Conservation (phyloP, 1,140 invertebrate genomes). For the Nebria ingens region DNA sequence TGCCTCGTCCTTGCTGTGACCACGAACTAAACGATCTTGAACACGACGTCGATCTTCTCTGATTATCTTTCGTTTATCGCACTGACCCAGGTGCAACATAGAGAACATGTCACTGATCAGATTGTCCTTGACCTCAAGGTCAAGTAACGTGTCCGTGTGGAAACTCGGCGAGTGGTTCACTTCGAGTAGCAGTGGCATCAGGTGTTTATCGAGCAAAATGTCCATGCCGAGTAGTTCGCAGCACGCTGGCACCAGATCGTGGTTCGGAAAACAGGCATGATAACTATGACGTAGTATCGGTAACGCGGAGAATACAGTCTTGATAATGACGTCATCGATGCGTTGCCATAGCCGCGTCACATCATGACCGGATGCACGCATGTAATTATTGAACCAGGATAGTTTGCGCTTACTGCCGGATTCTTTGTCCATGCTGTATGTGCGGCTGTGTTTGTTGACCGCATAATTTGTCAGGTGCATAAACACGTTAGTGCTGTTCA, state of each 20-base stretch:
- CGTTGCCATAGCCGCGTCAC: constrained; percentile 64
- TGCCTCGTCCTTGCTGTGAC: constrained; percentile 28
- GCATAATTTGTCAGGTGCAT: constrained; percentile 98
- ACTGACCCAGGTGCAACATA: constrained; percentile 70
- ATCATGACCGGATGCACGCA: constrained; percentile 58
- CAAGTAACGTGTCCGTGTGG: constrained; percentile 72
- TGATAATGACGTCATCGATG: constrained; percentile 83
- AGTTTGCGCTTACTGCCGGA: constrained; percentile 78
- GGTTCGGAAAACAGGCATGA: constrained; percentile 74
- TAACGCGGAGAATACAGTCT: constrained; percentile 77
- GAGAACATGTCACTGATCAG: constrained; percentile 73
- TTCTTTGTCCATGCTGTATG: constrained; percentile 63
- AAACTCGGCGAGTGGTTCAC: constrained; percentile 90
- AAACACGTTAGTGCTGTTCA: constrained; percentile 75
- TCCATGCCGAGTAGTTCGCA: constrained; percentile 87
- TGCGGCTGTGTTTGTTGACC: constrained; percentile 82
- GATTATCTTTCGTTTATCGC: constrained; percentile 64
- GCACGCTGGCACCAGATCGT: constrained; percentile 73
- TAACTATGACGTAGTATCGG: constrained; percentile 81
- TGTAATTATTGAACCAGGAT: constrained; percentile 66
- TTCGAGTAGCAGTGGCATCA: constrained; percentile 79
- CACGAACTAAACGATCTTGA: constrained; percentile 51
- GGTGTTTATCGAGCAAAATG: constrained; percentile 70
- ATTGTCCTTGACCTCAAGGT: constrained; percentile 72
- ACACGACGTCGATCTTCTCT: constrained; percentile 59